A percentile compares a stretch with the other conserved stretches of the same genome.
Conservation (phyloP, 1,140 invertebrate species). For the Bacillus rossius region DNA sequence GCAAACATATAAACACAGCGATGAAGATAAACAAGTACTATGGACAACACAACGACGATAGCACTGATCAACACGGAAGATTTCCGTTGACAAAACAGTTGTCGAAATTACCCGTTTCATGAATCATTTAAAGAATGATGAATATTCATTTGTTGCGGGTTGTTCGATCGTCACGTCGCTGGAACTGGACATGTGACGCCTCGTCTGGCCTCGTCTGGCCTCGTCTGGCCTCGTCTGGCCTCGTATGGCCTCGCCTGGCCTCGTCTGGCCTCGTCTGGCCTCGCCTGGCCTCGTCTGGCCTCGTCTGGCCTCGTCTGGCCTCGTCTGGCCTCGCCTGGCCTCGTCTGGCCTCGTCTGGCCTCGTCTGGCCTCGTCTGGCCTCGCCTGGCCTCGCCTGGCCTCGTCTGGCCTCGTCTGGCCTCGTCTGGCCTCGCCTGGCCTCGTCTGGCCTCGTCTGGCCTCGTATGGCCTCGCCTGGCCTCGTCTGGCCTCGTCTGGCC, state of each 20-base stretch:
- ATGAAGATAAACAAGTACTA: too few species aligned
- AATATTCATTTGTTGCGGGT: too few species aligned
- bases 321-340: background rate
- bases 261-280: background rate
- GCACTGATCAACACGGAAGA: too few species aligned
- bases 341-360: background rate
- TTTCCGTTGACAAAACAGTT: too few species aligned
- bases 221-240: background rate
- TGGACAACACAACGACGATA: too few species aligned
- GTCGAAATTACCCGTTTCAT: too few species aligned
- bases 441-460: background rate
- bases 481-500: background rate
- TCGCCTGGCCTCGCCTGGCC: background rate
- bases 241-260: background rate
- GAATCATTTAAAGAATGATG: too few species aligned
- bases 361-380: background rate
- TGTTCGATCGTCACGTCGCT: too few species aligned
- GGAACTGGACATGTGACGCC: too few species aligned
- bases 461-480: background rate
- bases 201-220: too few species aligned
- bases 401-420: background rate
- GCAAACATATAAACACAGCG: too few species aligned
- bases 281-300: background rate
- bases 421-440: background rate
- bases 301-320: background rate